phyloP scores from a whole-genome alignment of 2,797 vertebrate species.

The Garrulus glandarius region DNA sequence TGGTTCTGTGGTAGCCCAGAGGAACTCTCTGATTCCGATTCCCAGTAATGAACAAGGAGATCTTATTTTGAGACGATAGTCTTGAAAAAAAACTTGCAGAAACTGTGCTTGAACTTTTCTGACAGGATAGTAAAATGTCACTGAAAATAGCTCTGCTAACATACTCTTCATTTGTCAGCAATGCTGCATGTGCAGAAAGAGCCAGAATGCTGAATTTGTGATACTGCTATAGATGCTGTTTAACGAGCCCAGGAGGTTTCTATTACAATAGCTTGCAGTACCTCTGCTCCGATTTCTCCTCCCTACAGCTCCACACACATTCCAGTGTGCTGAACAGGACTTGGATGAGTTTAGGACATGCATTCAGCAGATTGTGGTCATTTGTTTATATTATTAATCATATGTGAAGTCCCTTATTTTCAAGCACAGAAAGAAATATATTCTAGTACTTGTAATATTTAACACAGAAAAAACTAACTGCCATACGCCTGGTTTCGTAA shows the following conservation, averaged over 20 bases:
- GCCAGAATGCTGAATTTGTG: not conserved
- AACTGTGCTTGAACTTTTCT: not conserved
- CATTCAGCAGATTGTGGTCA: not conserved
- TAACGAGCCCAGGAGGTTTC: not conserved
- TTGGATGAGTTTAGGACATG: not conserved
- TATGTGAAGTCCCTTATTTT: not conserved
- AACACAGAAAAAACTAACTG: not conserved
- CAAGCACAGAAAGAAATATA: not conserved
- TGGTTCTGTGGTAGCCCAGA: not conserved
- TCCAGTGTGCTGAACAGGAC: not conserved
- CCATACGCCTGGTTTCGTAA: conserved; percentile 6
- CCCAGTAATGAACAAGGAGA: not conserved
- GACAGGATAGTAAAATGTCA: not conserved
- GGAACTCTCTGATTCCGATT: not conserved
- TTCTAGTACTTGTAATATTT: not conserved
- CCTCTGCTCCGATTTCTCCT: not conserved
- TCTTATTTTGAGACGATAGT: not conserved
- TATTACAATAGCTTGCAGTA: not conserved
- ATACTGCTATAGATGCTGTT: not conserved
- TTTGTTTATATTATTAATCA: not conserved
- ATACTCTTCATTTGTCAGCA: not conserved
- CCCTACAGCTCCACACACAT: not conserved
- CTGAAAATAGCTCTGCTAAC: not conserved
- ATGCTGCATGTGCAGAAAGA: not conserved
- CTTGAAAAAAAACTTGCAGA: not conserved